Base-by-base conservation (phyloP, 2,113 vertebrate species). In the Scomber scombrus region DNA sequence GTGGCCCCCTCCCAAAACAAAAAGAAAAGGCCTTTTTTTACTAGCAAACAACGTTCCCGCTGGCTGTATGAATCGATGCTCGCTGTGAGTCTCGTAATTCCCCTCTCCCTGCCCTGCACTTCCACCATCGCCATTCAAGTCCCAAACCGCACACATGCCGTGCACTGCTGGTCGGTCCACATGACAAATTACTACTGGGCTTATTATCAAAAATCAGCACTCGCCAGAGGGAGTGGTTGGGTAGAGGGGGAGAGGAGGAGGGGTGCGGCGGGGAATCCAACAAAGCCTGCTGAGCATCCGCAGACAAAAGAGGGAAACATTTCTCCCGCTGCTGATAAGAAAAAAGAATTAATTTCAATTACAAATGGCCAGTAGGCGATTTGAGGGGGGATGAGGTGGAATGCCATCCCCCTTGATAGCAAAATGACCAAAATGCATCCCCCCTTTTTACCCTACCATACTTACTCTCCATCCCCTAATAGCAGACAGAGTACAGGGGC, bases 141-240 rank as follows among this genome's bases (percentile, higher is more conserved):
- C 90, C 88, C 78, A 49, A 69, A 75, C 50, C 12, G 75, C 85
- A 81, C 82, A 82, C 88, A 92, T 78, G 91, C 89, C 71, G 90
- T 26, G 88, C 82, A 57, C 91, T 55, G 85, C 82, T 80, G 87
- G 67, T 66, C 18, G 70, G 85, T 56, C 85, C 86, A 89, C 90
- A 90, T 81, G 89, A 93, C 89, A 93, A 85, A 93, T 90, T 88
- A 92, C 87, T 76, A 64, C 85, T 83, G 85, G 91, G 88, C 92
- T 93, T 90, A 90, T 93, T 92, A 92, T 93, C 85, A 90, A 90
- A 92, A 90, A 90, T 89, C 86, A 76, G 85, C 79, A 81, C 88
- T 86, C 64, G 84, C 76, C 29, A 21, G 76, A 84, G 87, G 87
- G 88, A 88, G 89, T 86, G 86, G 87, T 45, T 50, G 58, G 50